These are phyloP conservation scores for Sthenelais limicola DNA, from an alignment of 2,888 invertebrate species.

Conservation along the genomic window DNA sequence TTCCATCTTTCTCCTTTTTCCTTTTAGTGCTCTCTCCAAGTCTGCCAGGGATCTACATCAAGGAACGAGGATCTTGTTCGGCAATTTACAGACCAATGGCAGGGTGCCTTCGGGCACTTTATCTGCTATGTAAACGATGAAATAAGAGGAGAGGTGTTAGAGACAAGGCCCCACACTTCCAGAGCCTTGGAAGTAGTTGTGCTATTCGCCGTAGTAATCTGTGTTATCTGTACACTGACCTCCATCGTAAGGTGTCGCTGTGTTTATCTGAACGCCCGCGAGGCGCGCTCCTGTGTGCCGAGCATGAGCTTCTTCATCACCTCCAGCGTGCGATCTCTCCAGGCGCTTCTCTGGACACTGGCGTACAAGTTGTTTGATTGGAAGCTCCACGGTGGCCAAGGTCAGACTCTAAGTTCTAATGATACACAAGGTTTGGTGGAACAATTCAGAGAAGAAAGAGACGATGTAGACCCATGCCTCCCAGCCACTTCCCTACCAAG, in stretches of 20 bases:
- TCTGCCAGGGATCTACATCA: slow-evolving; percentile 5
- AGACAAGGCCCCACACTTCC: slow-evolving; percentile 10
- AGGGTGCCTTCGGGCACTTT: background rate
- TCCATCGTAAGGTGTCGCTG: slow-evolving; percentile 21
- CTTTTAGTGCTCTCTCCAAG: slow-evolving; percentile 2
- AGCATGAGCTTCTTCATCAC: slow-evolving; percentile 35
- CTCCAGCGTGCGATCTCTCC: slow-evolving; percentile 24
- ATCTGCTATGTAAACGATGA: slow-evolving; percentile 13
- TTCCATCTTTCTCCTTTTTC: no score
- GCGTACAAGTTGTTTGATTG: slow-evolving; percentile 30
- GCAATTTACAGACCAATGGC: slow-evolving; percentile 16
- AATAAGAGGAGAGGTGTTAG: slow-evolving; percentile 11
- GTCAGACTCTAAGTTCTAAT: slow-evolving; percentile 17
- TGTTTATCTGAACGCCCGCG: slow-evolving; percentile 31
- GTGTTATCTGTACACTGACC: slow-evolving; percentile 22
- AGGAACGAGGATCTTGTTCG: slow-evolving; percentile 16
- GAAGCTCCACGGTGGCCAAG: slow-evolving; percentile 12
- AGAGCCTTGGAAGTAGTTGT: slow-evolving; percentile 20
- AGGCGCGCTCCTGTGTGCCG: slow-evolving; percentile 29
- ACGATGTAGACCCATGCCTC: slow-evolving; percentile 25
- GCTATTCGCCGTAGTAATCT: slow-evolving; percentile 29
- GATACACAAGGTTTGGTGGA: slow-evolving; percentile 36
- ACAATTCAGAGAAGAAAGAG: slow-evolving; percentile 28
- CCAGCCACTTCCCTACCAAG: slow-evolving; percentile 10
- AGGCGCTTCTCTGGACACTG: slow-evolving; percentile 29